These are phyloP conservation scores for Drosophila mayri DNA, from an alignment of 1,140 invertebrate genomes.

Conservation along the genomic window DNA sequence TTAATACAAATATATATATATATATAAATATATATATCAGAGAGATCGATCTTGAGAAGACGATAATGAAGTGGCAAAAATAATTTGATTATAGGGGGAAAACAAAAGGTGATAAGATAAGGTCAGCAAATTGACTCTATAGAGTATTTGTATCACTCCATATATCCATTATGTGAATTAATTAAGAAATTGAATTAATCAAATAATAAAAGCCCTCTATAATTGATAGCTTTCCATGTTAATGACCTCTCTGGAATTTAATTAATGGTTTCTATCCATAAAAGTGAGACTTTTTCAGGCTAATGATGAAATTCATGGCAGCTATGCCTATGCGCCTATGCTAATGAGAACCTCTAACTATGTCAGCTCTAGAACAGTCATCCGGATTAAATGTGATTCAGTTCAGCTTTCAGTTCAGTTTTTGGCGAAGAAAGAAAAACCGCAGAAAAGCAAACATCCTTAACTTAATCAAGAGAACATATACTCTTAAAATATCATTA, in stretches of 20 bases:
- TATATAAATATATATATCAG: conserved; percentile 5
- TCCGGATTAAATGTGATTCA: conserved; percentile 43
- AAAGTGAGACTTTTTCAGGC: conserved; percentile 19
- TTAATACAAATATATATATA: not conserved
- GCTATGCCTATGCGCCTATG: conserved; percentile 32
- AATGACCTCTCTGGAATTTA: conserved; percentile 17
- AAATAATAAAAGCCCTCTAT: conserved; percentile 4
- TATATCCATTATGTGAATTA: not conserved
- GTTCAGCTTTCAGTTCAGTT: conserved; percentile 4
- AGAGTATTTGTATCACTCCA: not conserved
- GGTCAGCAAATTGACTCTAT: conserved; percentile 9
- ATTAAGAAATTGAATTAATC: conserved; percentile 12
- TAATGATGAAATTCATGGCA: conserved; percentile 35
- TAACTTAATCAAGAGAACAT: conserved; percentile 19
- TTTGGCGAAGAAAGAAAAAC: conserved; percentile 25
- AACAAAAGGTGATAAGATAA: conserved; percentile 22
- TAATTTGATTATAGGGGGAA: conserved; percentile 20
- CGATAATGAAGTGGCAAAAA: conserved; percentile 26
- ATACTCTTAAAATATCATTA: not conserved
- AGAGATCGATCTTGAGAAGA: not conserved
- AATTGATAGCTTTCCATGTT: conserved; percentile 6
- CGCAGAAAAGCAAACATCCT: conserved; percentile 47
- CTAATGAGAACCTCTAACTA: conserved; percentile 33
- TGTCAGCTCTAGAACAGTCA: conserved; percentile 34
- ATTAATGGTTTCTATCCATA: not conserved